Percentiles rank a stretch among this genome's conserved stretches.
Evolutionary conservation across 2,113 vertebrate genomes (phyloP).

Genomic region (Odocoileus hemionus): DNA sequence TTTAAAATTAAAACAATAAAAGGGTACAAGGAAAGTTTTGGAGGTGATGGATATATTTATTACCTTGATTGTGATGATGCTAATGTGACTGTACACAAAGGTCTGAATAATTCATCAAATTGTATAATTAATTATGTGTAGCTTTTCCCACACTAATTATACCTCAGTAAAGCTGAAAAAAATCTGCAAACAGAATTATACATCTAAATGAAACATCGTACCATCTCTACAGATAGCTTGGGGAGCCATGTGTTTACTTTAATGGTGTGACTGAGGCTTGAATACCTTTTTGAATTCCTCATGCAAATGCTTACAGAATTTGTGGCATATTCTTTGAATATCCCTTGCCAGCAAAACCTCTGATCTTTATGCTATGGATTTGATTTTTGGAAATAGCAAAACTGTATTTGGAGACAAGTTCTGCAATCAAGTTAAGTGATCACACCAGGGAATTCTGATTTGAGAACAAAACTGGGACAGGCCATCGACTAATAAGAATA

Average conservation of each 20-base stretch:
- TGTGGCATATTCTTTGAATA: background rate
- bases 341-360: background rate
- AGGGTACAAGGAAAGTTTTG: background rate
- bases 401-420: slow-evolving; percentile 38
- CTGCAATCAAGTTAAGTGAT: background rate
- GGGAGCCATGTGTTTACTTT: background rate
- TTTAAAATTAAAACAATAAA: background rate
- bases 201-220: background rate
- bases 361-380: background rate
- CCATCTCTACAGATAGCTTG: background rate
- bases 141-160: background rate
- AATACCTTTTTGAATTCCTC: background rate
- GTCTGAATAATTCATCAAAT: background rate
- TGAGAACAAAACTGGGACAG: background rate
- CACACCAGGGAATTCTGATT: slow-evolving; percentile 23
- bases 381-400: slow-evolving; percentile 24
- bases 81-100: background rate
- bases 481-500: background rate
- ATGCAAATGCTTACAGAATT: background rate
- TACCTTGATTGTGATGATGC: background rate
- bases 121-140: background rate
- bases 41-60: background rate
- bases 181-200: background rate
- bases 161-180: background rate
- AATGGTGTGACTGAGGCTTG: background rate